Evolutionary conservation across 1,140 invertebrate genomes (phyloP).

Genomic region (Aphis craccivora): DNA sequence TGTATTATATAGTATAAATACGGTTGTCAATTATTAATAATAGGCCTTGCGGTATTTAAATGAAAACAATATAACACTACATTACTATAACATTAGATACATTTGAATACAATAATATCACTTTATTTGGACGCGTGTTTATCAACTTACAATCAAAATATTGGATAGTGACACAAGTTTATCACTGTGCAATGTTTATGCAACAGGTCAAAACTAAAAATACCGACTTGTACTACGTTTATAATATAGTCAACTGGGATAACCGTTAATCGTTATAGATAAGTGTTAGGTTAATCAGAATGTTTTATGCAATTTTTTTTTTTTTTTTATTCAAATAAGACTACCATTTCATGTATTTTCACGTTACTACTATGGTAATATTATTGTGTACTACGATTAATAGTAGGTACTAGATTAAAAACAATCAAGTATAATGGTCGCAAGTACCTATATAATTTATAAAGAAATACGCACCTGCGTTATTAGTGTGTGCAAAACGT

Average conservation of each 20-base stretch:
- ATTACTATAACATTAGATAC: background rate
- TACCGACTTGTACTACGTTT: background rate
- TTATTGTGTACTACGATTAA: background rate
- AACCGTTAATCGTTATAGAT: background rate
- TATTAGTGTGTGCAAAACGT: background rate
- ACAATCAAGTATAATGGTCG: background rate
- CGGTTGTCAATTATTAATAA: background rate
- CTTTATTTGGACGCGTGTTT: background rate
- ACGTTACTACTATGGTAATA: background rate
- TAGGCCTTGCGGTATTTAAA: background rate
- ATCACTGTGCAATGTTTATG: background rate
- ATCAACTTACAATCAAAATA: background rate
- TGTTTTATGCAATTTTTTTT: background rate
- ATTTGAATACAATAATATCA: background rate
- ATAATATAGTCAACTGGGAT: background rate
- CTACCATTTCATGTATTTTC: background rate
- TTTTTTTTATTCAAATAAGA: background rate
- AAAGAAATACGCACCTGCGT: background rate
- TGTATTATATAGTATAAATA: too few relatives aligned
- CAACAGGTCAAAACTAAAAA: background rate
- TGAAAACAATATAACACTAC: background rate
- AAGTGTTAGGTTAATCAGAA: background rate
- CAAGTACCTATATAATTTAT: background rate
- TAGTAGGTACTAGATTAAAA: background rate
- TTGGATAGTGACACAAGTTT: background rate